Evolutionary conservation across 2,113 vertebrate genomes (phyloP), one percentile per base, ranked within the genome.

Genomic region (Andinoacara biseriatus): DNA sequence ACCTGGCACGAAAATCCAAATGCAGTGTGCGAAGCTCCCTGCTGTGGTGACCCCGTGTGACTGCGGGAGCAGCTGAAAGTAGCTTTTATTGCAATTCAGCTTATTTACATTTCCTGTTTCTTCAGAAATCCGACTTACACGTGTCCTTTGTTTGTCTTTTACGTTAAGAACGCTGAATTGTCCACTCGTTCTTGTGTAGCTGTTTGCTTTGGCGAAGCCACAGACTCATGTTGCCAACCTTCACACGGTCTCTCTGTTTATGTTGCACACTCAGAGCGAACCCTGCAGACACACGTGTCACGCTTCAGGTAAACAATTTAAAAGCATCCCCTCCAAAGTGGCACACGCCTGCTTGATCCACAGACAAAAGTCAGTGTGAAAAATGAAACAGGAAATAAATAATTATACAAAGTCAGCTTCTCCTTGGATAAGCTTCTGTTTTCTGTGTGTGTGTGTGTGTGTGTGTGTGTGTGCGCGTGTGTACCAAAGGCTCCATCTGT

Each of bases 401-500:
- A 82, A 20, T 72, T 61, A 76, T 38, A 31, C 31, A 40, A 58
- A 78, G 31, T 74, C 52, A 40, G 20, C 72, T 8, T 20, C 33
- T 20, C n/a, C 15, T 18, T 57, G 18, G 78, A 72, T 14, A 20
- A 35, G 29, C 18, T 49, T 49, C 46, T 49, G 46, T 49, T 49
- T 49, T 46, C 13, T 15, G 2, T 5, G 26, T 31, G 2, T 59
- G 11, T 49, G 15, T 17, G 15, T 49, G 33, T 43, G 62, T 46
- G 2, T 3, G 22, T 69, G 62, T 74, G 40, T 49, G 26, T 33
- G 35, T 67, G 43, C 29, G 52, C 59, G n/a, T 61, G 65, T 61
- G 65, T 7, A 93, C 96, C 90, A 76, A 97, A 96, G 97, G 96
- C 3, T 96, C 84, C 86, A 88, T 87, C 84, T 88, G 89, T 86